These are phyloP conservation scores for Pristionchus entomophagus DNA, from an alignment of 2,888 invertebrate genomes.

Conservation along the genomic window DNA sequence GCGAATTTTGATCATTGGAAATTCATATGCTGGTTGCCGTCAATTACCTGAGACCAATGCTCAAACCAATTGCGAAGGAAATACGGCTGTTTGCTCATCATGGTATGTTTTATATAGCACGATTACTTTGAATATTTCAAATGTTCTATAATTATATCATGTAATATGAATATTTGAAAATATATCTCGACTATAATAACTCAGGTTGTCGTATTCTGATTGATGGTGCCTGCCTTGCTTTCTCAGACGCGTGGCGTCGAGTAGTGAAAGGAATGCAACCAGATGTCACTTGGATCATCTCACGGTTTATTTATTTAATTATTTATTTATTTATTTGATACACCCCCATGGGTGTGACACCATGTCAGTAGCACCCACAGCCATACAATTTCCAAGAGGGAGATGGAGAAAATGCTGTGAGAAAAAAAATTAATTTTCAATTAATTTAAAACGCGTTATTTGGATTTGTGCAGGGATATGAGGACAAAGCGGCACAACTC, in stretches of 20 bases:
- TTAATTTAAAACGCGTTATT: too few species aligned
- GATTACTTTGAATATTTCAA: too few species aligned
- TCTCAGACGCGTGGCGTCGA: background rate
- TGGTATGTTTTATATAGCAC: background rate
- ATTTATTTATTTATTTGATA: too few species aligned
- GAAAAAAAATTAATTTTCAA: too few species aligned
- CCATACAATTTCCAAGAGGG: too few species aligned
- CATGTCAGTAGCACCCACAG: too few species aligned
- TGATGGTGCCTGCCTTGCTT: background rate
- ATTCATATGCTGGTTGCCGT: background rate
- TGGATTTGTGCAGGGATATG: too few species aligned
- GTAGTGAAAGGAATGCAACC: background rate
- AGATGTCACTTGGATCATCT: conserved; percentile 5
- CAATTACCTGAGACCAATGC: background rate
- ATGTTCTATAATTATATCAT: background rate
- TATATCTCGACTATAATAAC: too few species aligned
- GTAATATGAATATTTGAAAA: too few species aligned
- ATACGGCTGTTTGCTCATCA: background rate
- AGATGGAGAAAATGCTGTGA: too few species aligned
- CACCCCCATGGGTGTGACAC: too few species aligned
- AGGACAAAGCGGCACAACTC: too few species aligned
- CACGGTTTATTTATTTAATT: background rate
- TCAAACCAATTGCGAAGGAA: background rate
- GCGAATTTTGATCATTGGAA: background rate
- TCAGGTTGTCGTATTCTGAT: background rate